Evolutionary conservation across 2,113 vertebrate species (phyloP).

Genomic region (Urocynchramus pylzowi): DNA sequence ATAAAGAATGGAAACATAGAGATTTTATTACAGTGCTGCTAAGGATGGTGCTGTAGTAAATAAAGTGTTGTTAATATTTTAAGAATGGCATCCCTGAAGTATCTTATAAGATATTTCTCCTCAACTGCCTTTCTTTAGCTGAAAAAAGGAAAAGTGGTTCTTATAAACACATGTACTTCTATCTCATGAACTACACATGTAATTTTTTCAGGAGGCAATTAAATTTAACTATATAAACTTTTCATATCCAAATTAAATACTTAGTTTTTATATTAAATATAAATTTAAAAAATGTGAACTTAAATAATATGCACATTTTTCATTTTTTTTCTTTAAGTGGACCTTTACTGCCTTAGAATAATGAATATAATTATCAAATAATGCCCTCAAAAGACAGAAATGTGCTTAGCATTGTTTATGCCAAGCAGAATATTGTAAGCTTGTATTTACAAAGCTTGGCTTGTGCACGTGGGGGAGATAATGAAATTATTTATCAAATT

Average conservation of each 20-base stretch:
- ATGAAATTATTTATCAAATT: neutral
- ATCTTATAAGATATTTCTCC: neutral
- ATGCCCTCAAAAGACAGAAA: neutral
- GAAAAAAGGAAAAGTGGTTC: neutral
- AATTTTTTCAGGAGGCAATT: neutral
- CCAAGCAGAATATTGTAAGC: neutral
- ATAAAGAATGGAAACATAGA: neutral
- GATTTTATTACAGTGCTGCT: neutral
- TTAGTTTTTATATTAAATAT: neutral
- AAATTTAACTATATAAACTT: neutral
- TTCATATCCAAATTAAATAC: neutral
- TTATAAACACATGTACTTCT: neutral
- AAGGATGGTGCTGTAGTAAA: neutral
- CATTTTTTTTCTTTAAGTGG: neutral
- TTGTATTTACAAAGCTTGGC: neutral
- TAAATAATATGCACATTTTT: neutral
- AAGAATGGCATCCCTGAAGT: constrained; percentile 7
- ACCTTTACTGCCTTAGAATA: neutral
- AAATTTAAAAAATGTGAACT: neutral
- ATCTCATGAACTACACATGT: neutral
- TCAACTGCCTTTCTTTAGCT: neutral
- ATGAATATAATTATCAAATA: neutral
- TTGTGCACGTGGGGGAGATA: neutral
- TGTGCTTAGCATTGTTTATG: neutral
- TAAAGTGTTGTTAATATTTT: constrained; percentile 29